These are phyloP conservation scores for Alcedo atthis DNA, from an alignment of 2,797 vertebrate genomes.

Conservation along the genomic window DNA sequence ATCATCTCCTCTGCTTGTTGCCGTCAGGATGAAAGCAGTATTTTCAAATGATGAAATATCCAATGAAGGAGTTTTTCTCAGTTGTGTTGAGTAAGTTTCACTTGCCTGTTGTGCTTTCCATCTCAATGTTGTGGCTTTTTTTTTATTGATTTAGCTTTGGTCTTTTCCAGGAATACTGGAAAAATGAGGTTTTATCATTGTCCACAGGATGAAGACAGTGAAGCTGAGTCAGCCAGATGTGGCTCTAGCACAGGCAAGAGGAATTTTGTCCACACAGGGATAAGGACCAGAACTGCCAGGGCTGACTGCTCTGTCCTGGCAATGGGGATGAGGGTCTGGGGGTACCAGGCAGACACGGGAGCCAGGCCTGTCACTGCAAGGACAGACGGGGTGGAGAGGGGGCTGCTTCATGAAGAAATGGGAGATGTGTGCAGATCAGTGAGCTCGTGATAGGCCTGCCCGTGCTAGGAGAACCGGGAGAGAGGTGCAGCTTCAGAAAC, in stretches of 20 bases:
- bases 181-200: background rate
- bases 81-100: background rate
- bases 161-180: background rate
- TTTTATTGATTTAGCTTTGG: background rate
- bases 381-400: background rate
- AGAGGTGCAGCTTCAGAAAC: background rate
- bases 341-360: background rate
- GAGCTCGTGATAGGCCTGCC: background rate
- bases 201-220: background rate
- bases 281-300: background rate
- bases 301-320: background rate
- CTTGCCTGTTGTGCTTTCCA: background rate
- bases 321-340: background rate
- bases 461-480: background rate
- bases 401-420: background rate
- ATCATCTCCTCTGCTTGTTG: background rate
- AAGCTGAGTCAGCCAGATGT: background rate
- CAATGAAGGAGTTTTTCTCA: background rate
- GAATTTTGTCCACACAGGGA: background rate
- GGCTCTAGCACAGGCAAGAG: background rate
- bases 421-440: background rate
- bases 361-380: too few relatives aligned
- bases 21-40: background rate
- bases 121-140: background rate
- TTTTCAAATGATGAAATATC: background rate